phyloP scores from a whole-genome alignment of 2,113 vertebrate species.

The Paedocypris sp. region DNA sequence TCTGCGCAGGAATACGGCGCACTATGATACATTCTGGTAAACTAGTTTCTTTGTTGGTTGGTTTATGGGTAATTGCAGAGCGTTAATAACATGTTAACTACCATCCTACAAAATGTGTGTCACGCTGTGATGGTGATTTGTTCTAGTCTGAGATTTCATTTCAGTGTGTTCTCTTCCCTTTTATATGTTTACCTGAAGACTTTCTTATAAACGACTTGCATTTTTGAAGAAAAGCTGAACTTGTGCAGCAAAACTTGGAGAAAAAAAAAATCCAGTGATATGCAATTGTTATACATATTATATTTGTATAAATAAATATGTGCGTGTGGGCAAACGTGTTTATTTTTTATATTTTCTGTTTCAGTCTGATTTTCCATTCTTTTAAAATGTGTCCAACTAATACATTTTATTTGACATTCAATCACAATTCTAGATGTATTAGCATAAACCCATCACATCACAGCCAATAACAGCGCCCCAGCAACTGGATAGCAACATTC shows the following conservation, averaged over 20 bases:
- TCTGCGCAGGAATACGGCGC: constrained; percentile 4
- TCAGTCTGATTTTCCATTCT: too few species aligned
- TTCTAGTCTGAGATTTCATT: constrained; percentile 25
- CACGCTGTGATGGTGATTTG: constrained; percentile 25
- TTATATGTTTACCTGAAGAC: constrained; percentile 51
- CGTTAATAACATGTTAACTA: constrained; percentile 10
- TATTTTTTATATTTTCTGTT: too few species aligned
- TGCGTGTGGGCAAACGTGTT: constrained; percentile 60
- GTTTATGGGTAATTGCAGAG: constrained; percentile 1
- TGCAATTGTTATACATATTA: constrained; percentile 75
- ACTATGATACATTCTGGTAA: constrained; percentile 1
- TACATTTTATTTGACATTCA: too few species aligned
- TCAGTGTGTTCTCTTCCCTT: constrained; percentile 36
- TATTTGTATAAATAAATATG: constrained; percentile 76
- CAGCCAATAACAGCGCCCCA: too few species aligned
- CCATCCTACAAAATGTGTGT: constrained; percentile 14
- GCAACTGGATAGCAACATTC: too few species aligned
- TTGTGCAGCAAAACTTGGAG: constrained; percentile 46
- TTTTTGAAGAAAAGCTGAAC: constrained; percentile 55
- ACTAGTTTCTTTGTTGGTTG: constrained; percentile 12
- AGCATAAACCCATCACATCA: too few species aligned
- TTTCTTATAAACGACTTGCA: constrained; percentile 57
- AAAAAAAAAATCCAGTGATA: constrained; percentile 58
- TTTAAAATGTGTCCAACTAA: too few species aligned
- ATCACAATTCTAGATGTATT: too few species aligned